These are phyloP conservation scores for Blera fallax DNA, from an alignment of 2,888 invertebrate genomes.

Conservation along the genomic window DNA sequence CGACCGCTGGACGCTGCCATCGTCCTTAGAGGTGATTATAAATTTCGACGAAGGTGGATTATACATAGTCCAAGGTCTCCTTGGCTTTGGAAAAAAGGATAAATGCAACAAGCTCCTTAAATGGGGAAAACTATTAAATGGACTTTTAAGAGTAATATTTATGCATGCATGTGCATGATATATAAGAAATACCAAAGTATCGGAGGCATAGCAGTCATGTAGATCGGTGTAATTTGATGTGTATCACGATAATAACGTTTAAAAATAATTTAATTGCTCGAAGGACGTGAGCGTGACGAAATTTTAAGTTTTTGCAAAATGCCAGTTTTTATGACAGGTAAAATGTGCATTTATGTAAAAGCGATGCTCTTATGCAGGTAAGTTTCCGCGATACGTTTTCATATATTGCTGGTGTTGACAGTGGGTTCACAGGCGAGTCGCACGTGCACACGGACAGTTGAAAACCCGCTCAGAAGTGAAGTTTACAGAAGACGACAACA, in stretches of 20 bases:
- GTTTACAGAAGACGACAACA: no score
- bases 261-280: conserved; percentile 4
- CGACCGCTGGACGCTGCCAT: neutral
- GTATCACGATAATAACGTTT: conserved; percentile 11
- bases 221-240: conserved; percentile 24
- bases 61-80: conserved; percentile 47
- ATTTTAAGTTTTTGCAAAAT: neutral
- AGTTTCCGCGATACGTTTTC: no score
- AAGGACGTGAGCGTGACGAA: neutral
- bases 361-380: no score
- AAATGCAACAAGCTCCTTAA: conserved; percentile 62
- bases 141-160: conserved; percentile 32
- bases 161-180: conserved; percentile 52
- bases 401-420: no score
- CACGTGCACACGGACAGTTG: no score
- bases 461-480: no score
- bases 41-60: conserved; percentile 31
- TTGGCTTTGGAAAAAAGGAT: neutral
- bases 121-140: conserved; percentile 31
- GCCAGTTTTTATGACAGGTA: neutral
- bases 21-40: conserved; percentile 51
- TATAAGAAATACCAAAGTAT: neutral
- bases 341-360: neutral
- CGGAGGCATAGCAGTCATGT: conserved; percentile 35
- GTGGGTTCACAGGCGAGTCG: no score